phyloP scores from a whole-genome alignment of 2,797 vertebrate genomes.

The Eulemur rubriventer region DNA sequence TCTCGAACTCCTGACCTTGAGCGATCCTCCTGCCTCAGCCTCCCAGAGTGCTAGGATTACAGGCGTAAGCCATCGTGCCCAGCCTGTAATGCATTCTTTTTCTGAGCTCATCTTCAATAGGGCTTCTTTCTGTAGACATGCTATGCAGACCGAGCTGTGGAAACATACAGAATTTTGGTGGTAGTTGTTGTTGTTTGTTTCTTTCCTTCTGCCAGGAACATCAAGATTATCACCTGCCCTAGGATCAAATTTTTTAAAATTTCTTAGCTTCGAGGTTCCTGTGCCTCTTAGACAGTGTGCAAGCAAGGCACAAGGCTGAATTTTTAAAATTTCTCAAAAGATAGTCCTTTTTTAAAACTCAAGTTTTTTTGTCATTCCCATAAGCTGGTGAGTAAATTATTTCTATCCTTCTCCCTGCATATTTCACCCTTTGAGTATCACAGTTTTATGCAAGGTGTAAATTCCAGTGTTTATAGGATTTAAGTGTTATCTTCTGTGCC shows the following conservation, averaged over 20 bases:
- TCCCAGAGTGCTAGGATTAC: too few species aligned
- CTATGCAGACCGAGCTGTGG: background rate
- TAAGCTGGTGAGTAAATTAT: background rate
- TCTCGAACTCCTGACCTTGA: too few species aligned
- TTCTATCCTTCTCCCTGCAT: background rate
- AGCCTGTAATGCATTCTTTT: background rate
- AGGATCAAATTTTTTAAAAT: background rate
- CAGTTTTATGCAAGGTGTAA: background rate
- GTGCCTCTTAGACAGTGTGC: background rate
- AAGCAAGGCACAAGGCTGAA: background rate
- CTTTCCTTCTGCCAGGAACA: background rate
- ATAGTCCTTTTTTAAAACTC: background rate
- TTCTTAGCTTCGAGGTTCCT: background rate
- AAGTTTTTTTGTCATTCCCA: background rate
- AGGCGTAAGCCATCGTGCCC: too few species aligned
- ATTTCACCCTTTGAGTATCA: background rate
- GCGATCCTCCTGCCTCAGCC: too few species aligned
- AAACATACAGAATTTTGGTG: background rate
- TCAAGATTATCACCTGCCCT: background rate
- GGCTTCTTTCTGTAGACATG: background rate
- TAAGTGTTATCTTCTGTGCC: background rate
- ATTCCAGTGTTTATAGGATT: background rate
- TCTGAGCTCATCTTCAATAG: background rate
- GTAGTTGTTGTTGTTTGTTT: background rate
- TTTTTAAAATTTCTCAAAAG: background rate